A percentile compares a stretch with the other conserved stretches of the same genome.
phyloP scores from a whole-genome alignment of 2,888 invertebrate species.

The Pasiphila rectangulata region DNA sequence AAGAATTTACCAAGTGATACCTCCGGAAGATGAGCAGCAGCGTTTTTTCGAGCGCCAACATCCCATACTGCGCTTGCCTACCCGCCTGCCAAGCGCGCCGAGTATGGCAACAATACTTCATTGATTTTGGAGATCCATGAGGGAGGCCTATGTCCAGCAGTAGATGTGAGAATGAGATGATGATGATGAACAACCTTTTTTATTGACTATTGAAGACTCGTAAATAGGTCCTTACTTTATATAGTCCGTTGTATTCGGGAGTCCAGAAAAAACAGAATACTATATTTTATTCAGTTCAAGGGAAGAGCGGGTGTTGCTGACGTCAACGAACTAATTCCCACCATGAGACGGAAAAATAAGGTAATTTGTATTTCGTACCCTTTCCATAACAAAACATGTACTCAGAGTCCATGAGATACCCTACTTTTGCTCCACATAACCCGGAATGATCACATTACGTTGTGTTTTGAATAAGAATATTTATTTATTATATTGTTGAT shows the following conservation, averaged over 20 bases:
- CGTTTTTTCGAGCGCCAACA: too few relatives aligned
- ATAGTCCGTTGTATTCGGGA: neutral
- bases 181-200: too few relatives aligned
- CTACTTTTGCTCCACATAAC: conserved; percentile 10
- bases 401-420: conserved; percentile 7
- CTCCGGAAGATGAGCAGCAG: too few relatives aligned
- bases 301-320: conserved; percentile 1
- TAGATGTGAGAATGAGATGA: too few relatives aligned
- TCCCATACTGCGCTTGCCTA: too few relatives aligned
- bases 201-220: too few relatives aligned
- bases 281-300: neutral
- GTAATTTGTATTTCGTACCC: conserved; percentile 17
- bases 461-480: conserved; percentile 1
- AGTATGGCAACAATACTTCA: too few relatives aligned
- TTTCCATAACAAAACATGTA: conserved; percentile 14
- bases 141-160: too few relatives aligned
- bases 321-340: conserved; percentile 16
- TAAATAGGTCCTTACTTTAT: too few relatives aligned
- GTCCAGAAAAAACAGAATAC: neutral
- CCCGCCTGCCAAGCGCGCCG: too few relatives aligned
- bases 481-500: conserved; percentile 2
- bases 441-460: conserved; percentile 6
- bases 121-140: too few relatives aligned
- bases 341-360: conserved; percentile 16
- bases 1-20: too few relatives aligned